Conservation (phyloP, 37 sponge, comb jelly and placozoan species). For the Ianthella basta region DNA sequence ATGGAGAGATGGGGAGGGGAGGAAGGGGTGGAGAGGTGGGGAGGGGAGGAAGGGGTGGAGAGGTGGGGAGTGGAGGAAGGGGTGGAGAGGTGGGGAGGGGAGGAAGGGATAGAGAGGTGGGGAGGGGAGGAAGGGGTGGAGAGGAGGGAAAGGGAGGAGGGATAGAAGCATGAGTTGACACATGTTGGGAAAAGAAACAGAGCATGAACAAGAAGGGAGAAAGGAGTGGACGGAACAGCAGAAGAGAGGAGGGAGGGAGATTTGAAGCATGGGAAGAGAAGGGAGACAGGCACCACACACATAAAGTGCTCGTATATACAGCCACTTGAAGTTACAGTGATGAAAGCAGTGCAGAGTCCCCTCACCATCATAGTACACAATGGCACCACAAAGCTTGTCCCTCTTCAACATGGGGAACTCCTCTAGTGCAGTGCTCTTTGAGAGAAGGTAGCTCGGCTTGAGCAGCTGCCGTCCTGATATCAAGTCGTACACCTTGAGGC, state of each 20-base stretch:
- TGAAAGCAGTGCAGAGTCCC: not conserved
- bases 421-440: conserved; percentile 89
- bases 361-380: conserved; percentile 96
- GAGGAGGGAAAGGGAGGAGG: not conserved
- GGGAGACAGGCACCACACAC: too few species aligned
- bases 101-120: too few species aligned
- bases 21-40: not conserved
- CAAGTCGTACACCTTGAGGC: conserved; percentile 96
- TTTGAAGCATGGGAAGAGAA: not conserved
- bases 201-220: too few species aligned
- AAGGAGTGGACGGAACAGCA: too few species aligned
- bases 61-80: not conserved
- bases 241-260: not conserved
- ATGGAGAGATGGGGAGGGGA: too few species aligned
- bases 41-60: conserved; percentile 13
- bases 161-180: too few species aligned
- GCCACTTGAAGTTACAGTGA: not conserved
- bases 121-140: too few species aligned
- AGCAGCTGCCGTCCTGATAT: conserved; percentile 87
- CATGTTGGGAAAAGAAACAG: too few species aligned
- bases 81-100: not conserved
- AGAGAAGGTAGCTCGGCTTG: conserved; percentile 84
- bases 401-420: conserved; percentile 96
- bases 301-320: not conserved
- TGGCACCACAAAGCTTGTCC: conserved; percentile 82